phyloP scores from a whole-genome alignment of 2,888 invertebrate species.

The Melieria omissa region DNA sequence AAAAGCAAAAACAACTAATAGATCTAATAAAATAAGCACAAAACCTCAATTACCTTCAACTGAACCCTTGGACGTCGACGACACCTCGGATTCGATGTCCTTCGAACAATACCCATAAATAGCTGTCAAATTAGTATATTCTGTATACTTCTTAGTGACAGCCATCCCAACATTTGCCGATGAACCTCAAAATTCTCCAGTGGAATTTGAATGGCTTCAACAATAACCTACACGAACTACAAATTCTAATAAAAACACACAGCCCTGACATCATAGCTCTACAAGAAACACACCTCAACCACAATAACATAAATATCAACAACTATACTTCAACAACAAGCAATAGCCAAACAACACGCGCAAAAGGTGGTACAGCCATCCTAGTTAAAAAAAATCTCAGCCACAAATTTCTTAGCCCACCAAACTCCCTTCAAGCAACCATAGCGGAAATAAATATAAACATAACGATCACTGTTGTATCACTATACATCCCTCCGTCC shows the following conservation, averaged over 20 bases:
- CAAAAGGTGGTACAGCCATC: constrained; percentile 7
- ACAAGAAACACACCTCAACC: neutral
- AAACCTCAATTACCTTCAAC: neutral
- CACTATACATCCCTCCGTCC: constrained; percentile 1
- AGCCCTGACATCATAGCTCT: neutral
- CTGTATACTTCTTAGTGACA: neutral
- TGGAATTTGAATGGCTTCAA: neutral
- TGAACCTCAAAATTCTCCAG: constrained; percentile 1
- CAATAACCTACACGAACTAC: constrained; percentile 5
- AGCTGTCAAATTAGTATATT: neutral
- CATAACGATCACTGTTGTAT: neutral
- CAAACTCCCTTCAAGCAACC: no score
- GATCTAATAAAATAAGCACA: neutral
- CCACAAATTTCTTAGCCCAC: neutral
- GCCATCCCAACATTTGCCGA: neutral
- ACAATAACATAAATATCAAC: neutral
- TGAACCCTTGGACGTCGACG: neutral
- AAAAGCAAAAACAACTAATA: neutral
- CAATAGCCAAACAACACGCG: neutral
- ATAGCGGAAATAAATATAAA: no score
- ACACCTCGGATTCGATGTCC: no score
- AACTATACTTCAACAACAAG: neutral
- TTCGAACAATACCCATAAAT: neutral
- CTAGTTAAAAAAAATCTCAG: constrained; percentile 6
- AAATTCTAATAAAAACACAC: neutral